Evolutionary conservation across 1,140 invertebrate genomes (phyloP), one percentile per base, ranked within the genome.

Genomic region (Bathynomus jamesi): DNA sequence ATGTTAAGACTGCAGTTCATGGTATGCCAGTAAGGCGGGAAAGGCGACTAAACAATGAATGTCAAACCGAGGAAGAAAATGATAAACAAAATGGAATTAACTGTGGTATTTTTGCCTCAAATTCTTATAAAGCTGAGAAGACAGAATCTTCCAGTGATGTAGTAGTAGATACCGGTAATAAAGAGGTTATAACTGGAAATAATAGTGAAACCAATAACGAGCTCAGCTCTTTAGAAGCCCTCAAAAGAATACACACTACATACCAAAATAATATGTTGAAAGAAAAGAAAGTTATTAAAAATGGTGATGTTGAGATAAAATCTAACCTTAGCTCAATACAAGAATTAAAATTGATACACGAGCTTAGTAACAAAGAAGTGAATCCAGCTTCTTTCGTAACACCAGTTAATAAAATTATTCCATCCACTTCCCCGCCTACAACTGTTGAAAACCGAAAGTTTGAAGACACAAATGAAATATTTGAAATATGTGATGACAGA

Each of bases 1-100:
- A 74, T 62, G 66, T 67, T 65, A 28, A 70, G 24, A 53, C 69
- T 24, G 72, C 68, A 1, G 65, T 74, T 25, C 68, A 70, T 60
- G 62, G 63, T 21, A 25, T 67, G 8, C 53, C 65, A 25, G 72
- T 70, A 28, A 70, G 66, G 67, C 30, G 72, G 46, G 25, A 4
- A 13, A 32, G n/a, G n/a, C n/a, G n/a, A n/a, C n/a, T n/a, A 70
- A 64, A 63, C 40, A 53, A 1, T 1, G 40, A 53, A 11, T 53
- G 2, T 5, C 40, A 53, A 53, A 3, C 40, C 21, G 21, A 53
- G 2, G 40, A 53, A 53, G 21, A 53, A 1, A 11, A 17, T 53
- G 5, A 53, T 53, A 53, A 53, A 53, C 21, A 21, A 17, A 53
- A 53, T n/a, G n/a, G n/a, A n/a, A n/a, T n/a, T n/a, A n/a, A n/a